phyloP scores from a whole-genome alignment of 2,888 invertebrate genomes.

The Parasteatoda lunata region DNA sequence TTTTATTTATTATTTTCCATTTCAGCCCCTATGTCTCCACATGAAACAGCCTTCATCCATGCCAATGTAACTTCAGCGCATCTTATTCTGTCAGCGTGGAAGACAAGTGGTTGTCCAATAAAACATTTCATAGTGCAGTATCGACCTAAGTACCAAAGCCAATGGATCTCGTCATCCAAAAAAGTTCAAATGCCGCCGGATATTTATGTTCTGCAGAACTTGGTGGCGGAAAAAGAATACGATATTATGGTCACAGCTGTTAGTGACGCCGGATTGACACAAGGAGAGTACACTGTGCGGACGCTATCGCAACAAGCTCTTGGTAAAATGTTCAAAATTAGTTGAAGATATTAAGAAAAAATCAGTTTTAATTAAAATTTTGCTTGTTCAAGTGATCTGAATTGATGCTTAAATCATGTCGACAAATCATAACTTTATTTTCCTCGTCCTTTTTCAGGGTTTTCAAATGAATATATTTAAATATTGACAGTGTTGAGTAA shows the following conservation, averaged over 20 bases:
- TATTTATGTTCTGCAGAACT: conserved; percentile 40
- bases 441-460: too few relatives aligned
- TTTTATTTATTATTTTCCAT: not conserved
- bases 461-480: too few relatives aligned
- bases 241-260: conserved; percentile 66
- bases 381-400: too few relatives aligned
- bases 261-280: conserved; percentile 67
- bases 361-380: too few relatives aligned
- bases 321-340: not conserved
- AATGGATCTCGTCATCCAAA: conserved; percentile 57
- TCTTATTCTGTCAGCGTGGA: conserved; percentile 74
- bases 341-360: too few relatives aligned
- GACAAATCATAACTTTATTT: too few relatives aligned
- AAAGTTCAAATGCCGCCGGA: conserved; percentile 46
- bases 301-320: conserved; percentile 43
- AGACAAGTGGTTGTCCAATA: conserved; percentile 74
- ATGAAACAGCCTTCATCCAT: conserved; percentile 72
- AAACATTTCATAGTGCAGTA: conserved; percentile 73
- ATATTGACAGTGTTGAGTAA: too few relatives aligned
- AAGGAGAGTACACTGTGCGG: conserved; percentile 53
- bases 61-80: conserved; percentile 73
- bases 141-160: conserved; percentile 53
- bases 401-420: too few relatives aligned
- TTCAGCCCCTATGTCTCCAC: conserved; percentile 73
- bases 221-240: conserved; percentile 61